Base-by-base conservation (phyloP, 2,888 invertebrate species). In the Unio pictorum region DNA sequence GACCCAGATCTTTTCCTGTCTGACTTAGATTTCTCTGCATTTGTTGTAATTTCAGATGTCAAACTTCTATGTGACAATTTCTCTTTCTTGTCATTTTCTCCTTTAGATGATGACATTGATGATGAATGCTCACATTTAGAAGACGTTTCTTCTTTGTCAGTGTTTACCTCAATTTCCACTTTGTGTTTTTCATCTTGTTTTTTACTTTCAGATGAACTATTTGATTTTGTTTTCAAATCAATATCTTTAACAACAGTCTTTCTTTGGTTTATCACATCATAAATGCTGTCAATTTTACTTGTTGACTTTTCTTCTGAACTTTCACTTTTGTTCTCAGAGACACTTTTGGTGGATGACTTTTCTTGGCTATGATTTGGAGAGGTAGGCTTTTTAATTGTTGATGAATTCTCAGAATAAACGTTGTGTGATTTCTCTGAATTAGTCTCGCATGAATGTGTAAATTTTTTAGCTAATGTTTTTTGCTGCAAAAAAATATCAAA, bases 111-210 rank as follows among this genome's bases (percentile, higher is more conserved):
- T 45, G 64, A 58, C 59, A 68, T 66, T 28, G 45, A 57, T 64
- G 61, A 68, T 15, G 61, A 34, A 60, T 23, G 45, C n/a, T 34
- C 56, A 61, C n/a, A 5, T 61, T 64, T 65, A 55, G 69, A 61
- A 20, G 55, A 56, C 28, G 54, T n/a, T 17, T 54, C 20, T 54
- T 30, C 15, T 62, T 73, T 66, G 57, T 20, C 67, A 28, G 45
- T 57, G 55, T 67, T 70, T 30, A 26, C 45, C 17, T 67, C 59
- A 23, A 45, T 17, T 45, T 69, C 68, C n/a, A 71, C 63, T 56
- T 67, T 65, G 0, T 55, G 57, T 64, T 64, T 64, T 34, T 66
- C 58, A 8, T 65, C 64, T 64, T 70, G 72, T 3, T 65, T 67
- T 60, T 55, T 55, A 28, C 61, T 60, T 34, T 66, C 45, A 45